A percentile compares a stretch with the other conserved stretches of the same genome.
These are phyloP conservation scores for Tyrophagus putrescentiae DNA, from an alignment of 1,140 invertebrate species.

Conservation along the genomic window DNA sequence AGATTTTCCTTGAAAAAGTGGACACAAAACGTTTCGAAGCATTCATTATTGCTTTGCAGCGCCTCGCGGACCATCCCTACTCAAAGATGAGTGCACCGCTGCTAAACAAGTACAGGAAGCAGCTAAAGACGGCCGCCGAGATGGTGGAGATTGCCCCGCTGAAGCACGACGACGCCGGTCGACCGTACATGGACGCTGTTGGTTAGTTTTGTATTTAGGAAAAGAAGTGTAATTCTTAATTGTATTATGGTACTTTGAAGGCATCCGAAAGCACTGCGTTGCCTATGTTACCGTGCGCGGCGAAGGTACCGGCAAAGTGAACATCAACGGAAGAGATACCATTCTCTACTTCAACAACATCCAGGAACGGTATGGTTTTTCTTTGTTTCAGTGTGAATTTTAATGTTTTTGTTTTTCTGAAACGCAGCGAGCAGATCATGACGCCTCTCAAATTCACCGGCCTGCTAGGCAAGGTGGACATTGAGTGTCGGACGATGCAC, in stretches of 20 bases:
- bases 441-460: constrained; percentile 68
- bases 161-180: constrained; percentile 48
- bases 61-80: constrained; percentile 53
- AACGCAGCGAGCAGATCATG: constrained; percentile 46
- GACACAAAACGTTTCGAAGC: constrained; percentile 53
- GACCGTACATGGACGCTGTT: constrained; percentile 49
- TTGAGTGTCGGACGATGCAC: constrained; percentile 46
- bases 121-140: constrained; percentile 40
- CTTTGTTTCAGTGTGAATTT: constrained; percentile 11
- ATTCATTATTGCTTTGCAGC: constrained; percentile 54
- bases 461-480: constrained; percentile 60
- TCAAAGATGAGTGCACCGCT: constrained; percentile 45
- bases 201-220: constrained; percentile 30
- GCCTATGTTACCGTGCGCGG: constrained; percentile 49
- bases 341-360: constrained; percentile 54
- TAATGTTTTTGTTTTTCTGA: constrained; percentile 18
- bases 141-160: constrained; percentile 38
- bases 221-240: not conserved
- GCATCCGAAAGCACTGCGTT: constrained; percentile 50
- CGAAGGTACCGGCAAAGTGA: constrained; percentile 64
- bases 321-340: constrained; percentile 54
- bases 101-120: constrained; percentile 50
- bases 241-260: constrained; percentile 35
- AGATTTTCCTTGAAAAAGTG: constrained; percentile 51
- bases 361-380: constrained; percentile 44